A percentile compares a stretch with the other conserved stretches of the same genome.
Conservation (phyloP, 1,140 invertebrate genomes). For the Oryzaephilus surinamensis region DNA sequence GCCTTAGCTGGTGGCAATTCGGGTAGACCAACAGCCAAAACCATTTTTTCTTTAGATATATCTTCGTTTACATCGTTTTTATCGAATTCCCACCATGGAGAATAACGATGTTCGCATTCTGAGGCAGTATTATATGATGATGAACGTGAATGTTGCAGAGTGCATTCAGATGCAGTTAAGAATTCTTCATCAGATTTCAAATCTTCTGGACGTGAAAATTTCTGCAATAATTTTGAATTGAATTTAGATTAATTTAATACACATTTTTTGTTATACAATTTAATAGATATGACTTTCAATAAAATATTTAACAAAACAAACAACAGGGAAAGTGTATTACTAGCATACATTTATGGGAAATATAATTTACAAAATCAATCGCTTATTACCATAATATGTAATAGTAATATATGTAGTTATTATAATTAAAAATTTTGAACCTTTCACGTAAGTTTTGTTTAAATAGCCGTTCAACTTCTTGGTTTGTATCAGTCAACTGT, state of each 20-base stretch:
- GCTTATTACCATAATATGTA: too few species aligned
- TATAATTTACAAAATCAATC: too few species aligned
- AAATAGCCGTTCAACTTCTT: slow-evolving; percentile 15
- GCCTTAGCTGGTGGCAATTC: slow-evolving; percentile 28
- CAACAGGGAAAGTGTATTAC: too few species aligned
- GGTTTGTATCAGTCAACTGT: slow-evolving; percentile 27
- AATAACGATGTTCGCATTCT: slow-evolving; percentile 45
- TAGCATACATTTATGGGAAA: too few species aligned
- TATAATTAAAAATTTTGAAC: too few species aligned
- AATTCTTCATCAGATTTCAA: slow-evolving; percentile 48
- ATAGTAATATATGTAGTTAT: too few species aligned
- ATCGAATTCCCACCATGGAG: slow-evolving; percentile 42
- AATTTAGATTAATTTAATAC: too few species aligned
- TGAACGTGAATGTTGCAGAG: slow-evolving; percentile 50
- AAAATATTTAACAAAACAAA: too few species aligned
- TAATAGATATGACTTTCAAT: too few species aligned
- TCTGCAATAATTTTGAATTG: too few species aligned
- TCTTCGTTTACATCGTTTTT: slow-evolving; percentile 29
- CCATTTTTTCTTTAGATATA: slow-evolving; percentile 35
- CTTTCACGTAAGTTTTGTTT: slow-evolving; percentile 24
- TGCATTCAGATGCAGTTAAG: slow-evolving; percentile 57
- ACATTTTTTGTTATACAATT: too few species aligned
- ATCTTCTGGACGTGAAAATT: slow-evolving; percentile 24
- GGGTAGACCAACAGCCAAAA: slow-evolving; percentile 32
- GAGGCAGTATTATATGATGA: slow-evolving; percentile 56